Percentiles rank a stretch among this genome's conserved stretches.
These are phyloP conservation scores for Bolinopsis microptera DNA, from an alignment of 37 sponge, comb jelly and placozoan genomes.

Conservation along the genomic window DNA sequence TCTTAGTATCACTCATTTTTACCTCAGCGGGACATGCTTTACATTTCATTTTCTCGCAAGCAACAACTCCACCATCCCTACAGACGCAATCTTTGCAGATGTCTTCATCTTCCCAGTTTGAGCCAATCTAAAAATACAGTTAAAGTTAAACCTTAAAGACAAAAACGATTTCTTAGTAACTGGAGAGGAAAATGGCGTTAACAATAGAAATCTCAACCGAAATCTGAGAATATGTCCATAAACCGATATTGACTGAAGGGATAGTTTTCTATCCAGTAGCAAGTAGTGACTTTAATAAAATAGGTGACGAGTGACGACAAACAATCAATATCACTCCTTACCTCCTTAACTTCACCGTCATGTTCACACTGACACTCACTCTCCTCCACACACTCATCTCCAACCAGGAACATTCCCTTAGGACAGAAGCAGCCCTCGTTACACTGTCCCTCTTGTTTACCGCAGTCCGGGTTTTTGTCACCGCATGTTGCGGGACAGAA, in stretches of 20 bases:
- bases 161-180: no score
- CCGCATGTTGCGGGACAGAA: conserved; percentile 42
- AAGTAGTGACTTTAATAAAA: no score
- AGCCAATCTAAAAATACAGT: neutral
- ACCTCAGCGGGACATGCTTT: neutral
- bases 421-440: conserved; percentile 58
- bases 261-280: no score
- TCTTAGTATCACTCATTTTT: no score
- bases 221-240: no score
- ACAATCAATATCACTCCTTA: no score
- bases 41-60: conserved; percentile 9
- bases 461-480: conserved; percentile 19
- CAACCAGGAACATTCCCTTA: neutral
- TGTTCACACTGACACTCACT: neutral
- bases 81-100: conserved; percentile 41
- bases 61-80: neutral
- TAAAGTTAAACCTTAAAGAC: no score
- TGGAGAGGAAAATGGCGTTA: no score
- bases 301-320: no score
- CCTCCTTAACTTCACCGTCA: neutral
- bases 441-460: neutral
- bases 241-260: no score
- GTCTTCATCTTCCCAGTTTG: neutral
- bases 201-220: no score
- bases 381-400: neutral